Evolutionary conservation across 2,888 invertebrate genomes (phyloP).

Genomic region (Agrilus biguttatus): DNA sequence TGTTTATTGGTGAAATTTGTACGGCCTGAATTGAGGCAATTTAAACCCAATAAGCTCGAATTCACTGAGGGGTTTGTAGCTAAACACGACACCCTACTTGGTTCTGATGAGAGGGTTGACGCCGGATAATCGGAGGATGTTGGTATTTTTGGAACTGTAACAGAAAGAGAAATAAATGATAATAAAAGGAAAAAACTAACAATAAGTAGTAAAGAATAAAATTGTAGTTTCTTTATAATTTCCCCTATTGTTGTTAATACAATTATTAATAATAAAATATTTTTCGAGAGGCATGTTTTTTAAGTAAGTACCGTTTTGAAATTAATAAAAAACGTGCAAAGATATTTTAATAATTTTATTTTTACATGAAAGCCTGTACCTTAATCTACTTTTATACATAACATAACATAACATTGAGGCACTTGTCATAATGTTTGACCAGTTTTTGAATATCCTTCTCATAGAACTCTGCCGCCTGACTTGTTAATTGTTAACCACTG

Average conservation of each 20-base stretch:
- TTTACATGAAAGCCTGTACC: too few relatives aligned
- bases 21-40: slow-evolving; percentile 65
- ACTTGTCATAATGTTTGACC: too few relatives aligned
- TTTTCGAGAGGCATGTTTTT: too few relatives aligned
- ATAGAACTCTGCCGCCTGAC: too few relatives aligned
- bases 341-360: too few relatives aligned
- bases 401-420: too few relatives aligned
- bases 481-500: too few relatives aligned
- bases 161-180: slow-evolving; percentile 11
- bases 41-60: slow-evolving; percentile 28
- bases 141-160: slow-evolving; percentile 51
- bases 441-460: too few relatives aligned
- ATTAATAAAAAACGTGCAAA: too few relatives aligned
- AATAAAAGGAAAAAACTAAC: neutral
- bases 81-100: slow-evolving; percentile 30
- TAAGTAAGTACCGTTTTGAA: too few relatives aligned
- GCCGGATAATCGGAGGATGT: slow-evolving; percentile 27
- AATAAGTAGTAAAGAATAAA: neutral
- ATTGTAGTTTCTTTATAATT: slow-evolving; percentile 2
- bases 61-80: slow-evolving; percentile 31
- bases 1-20: slow-evolving; percentile 99
- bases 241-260: neutral
- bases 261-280: too few relatives aligned
- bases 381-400: too few relatives aligned
- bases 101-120: slow-evolving; percentile 29